phyloP scores from a whole-genome alignment of 2,797 vertebrate species.

The Melanogrammus aeglefinus region DNA sequence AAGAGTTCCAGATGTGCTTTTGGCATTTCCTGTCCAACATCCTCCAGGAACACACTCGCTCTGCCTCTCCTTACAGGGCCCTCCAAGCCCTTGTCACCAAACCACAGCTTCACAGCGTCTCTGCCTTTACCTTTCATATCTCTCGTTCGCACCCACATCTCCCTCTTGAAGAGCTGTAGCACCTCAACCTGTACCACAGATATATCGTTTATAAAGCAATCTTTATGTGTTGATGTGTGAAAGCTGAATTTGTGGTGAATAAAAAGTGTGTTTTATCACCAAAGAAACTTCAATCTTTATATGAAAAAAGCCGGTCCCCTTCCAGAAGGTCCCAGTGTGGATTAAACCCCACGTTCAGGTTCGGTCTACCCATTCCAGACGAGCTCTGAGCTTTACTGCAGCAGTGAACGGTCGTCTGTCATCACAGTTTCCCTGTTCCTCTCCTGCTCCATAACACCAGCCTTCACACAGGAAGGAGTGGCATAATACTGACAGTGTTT shows the following conservation, averaged over 20 bases:
- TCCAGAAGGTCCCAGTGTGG: slow-evolving; percentile 5
- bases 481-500: slow-evolving; percentile 32
- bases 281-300: slow-evolving; percentile 13
- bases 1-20: slow-evolving; percentile 78
- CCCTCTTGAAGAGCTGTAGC: not conserved
- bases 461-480: slow-evolving; percentile 66
- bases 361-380: slow-evolving; percentile 33
- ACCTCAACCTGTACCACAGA: not conserved
- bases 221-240: not conserved
- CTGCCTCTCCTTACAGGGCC: slow-evolving; percentile 61
- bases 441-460: slow-evolving; percentile 63
- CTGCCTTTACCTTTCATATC: not conserved
- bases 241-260: not conserved
- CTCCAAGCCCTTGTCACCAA: slow-evolving; percentile 46
- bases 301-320: not conserved
- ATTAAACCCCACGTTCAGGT: slow-evolving; percentile 35
- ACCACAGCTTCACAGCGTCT: slow-evolving; percentile 31
- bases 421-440: slow-evolving; percentile 54
- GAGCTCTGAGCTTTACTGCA: slow-evolving; percentile 40
- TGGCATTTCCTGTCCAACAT: slow-evolving; percentile 73
- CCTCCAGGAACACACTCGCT: slow-evolving; percentile 70
- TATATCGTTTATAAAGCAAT: not conserved
- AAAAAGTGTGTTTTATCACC: not conserved
- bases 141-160: not conserved
- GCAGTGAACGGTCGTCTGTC: slow-evolving; percentile 55